Base-by-base conservation (phyloP, 2,888 invertebrate genomes). In the Gari tellinella region DNA sequence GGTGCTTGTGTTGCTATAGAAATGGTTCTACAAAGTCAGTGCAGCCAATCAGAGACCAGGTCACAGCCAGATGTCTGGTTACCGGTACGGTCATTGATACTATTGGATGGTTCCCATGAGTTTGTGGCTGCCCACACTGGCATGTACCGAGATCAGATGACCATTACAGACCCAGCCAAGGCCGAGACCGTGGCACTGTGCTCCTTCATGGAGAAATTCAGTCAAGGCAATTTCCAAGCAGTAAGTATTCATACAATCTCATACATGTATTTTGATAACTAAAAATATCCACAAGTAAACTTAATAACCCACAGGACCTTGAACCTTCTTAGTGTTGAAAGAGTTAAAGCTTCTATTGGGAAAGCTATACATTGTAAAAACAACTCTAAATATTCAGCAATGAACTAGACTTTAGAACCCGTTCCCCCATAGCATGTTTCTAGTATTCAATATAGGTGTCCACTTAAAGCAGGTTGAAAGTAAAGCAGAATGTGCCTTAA, bases 1-100 rank as follows among this genome's bases (percentile, higher is more conserved):
- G 99, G 99, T 75, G 97, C 97, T 46, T 95, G 96, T 84, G 96
- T 99, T 40, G 98, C 97, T 19, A 97, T 97, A 91, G 99, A 99
- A 93, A 98, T 99, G 95, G 96, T 96, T 26, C 93, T 96, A 38
- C 96, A 96, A 90, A 51, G 57, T 64, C 64, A 61, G 23, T 52
- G 38, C 25, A 48, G 26, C 26, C 38, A 46, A 46, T 46, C 48
- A 51, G 53, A 52, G 38, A 51, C 26, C 31, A 31, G 31, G 8
- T n/a, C 86, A 26, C 17, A 46, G 19, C 25, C 23, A n/a, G 45
- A 48, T 15, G 17, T n/a, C 21, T 17, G 31, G 21, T 17, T 37
- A 5, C 41, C 37, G 14, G 37, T 74, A 40, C 48, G 49, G 89
- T 81, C 94, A 53, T 93, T 97, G 41, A 94, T 96, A 82, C 94